Evolutionary conservation across 2,797 vertebrate species (phyloP).

Genomic region (Cynopterus sphinx): DNA sequence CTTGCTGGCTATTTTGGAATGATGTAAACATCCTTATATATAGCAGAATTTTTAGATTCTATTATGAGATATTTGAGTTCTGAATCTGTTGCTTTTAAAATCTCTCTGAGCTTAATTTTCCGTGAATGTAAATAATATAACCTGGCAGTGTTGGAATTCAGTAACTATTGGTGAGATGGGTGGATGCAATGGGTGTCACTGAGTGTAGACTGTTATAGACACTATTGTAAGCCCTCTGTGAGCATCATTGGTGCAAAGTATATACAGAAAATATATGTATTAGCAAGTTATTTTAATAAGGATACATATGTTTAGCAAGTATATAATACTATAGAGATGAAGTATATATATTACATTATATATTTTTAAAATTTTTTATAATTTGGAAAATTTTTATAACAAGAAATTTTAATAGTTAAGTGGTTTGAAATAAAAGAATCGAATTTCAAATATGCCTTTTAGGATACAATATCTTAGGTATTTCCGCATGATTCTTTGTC

Average conservation of each 20-base stretch:
- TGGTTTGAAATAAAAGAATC: not conserved
- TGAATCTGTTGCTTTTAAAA: conserved; percentile 36
- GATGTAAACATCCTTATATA: not conserved
- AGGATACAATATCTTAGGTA: not conserved
- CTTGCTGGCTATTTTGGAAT: not conserved
- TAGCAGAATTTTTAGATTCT: not conserved
- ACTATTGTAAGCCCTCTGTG: not conserved
- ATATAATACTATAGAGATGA: not conserved
- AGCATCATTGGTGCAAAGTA: not conserved
- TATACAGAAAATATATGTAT: not conserved
- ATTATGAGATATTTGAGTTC: not conserved
- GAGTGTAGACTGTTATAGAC: not conserved
- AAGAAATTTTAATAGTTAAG: conserved; percentile 23
- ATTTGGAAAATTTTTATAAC: not conserved
- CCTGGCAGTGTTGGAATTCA: not conserved
- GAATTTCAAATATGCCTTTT: not conserved
- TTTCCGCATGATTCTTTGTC: not conserved
- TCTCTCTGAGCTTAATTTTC: not conserved
- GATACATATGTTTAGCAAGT: not conserved
- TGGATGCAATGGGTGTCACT: not conserved
- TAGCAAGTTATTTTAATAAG: not conserved
- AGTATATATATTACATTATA: not conserved
- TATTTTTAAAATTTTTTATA: not conserved
- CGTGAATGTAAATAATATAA: not conserved
- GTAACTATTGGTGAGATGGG: not conserved